A percentile compares a stretch with the other conserved stretches of the same genome.
Evolutionary conservation across 2,113 vertebrate genomes (phyloP).

Genomic region (Mola mola): DNA sequence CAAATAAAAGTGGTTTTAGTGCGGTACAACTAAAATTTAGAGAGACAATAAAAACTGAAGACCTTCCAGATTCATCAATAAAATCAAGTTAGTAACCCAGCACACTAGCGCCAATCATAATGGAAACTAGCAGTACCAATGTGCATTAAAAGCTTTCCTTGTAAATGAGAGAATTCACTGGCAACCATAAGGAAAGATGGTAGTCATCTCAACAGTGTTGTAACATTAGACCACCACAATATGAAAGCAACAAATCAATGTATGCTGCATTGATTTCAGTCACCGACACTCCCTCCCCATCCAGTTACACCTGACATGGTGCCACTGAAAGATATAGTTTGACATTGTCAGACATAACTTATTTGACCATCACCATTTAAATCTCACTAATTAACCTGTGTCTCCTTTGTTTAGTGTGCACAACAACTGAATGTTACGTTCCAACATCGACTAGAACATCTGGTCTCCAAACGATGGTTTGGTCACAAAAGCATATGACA

Average conservation of each 20-base stretch:
- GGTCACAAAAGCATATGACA: too few relatives aligned
- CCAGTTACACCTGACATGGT: constrained; percentile 60
- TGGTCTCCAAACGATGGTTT: too few relatives aligned
- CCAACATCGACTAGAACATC: too few relatives aligned
- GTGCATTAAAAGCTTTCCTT: not conserved
- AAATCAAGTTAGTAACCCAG: too few relatives aligned
- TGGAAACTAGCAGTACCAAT: not conserved
- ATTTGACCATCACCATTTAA: too few relatives aligned
- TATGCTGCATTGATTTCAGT: constrained; percentile 47
- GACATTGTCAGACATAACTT: not conserved
- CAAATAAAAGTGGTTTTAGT: constrained; percentile 16
- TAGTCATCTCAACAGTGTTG: constrained; percentile 35
- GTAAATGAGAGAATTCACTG: constrained; percentile 53
- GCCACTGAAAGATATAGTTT: too few relatives aligned
- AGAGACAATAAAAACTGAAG: constrained; percentile 70
- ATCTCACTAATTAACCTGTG: too few relatives aligned
- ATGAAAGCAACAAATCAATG: constrained; percentile 62
- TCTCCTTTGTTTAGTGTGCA: too few relatives aligned
- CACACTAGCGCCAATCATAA: too few relatives aligned
- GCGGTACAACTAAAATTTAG: constrained; percentile 53
- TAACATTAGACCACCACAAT: constrained; percentile 47
- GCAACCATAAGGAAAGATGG: constrained; percentile 54
- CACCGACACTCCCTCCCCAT: constrained; percentile 13
- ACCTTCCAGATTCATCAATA: too few relatives aligned
- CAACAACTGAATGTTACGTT: too few relatives aligned